Percentiles rank a stretch among this genome's conserved stretches.
Evolutionary conservation across 2,113 vertebrate genomes (phyloP).

Genomic region (Quiscalus mexicanus): DNA sequence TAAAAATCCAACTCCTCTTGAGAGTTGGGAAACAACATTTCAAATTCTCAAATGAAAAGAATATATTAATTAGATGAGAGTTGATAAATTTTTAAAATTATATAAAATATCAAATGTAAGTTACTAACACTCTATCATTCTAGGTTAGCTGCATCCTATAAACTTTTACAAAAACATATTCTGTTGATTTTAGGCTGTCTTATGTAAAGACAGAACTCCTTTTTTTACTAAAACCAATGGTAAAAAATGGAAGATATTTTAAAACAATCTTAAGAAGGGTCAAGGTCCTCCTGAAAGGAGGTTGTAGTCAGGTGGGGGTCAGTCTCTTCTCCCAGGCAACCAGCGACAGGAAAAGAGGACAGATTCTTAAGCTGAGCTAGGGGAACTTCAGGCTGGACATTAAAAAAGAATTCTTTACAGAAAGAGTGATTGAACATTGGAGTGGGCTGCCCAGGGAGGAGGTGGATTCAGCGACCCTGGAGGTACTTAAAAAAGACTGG

Average conservation of each 20-base stretch:
- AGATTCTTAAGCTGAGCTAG: background rate
- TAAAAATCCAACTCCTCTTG: background rate
- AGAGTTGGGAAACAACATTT: background rate
- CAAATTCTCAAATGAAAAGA: background rate
- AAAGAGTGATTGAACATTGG: background rate
- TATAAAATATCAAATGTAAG: background rate
- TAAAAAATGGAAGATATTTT: background rate
- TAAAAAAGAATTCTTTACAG: background rate
- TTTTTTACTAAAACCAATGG: background rate
- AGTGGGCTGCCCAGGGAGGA: background rate
- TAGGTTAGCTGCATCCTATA: background rate
- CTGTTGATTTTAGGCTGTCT: background rate
- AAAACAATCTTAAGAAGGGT: background rate
- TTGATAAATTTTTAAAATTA: background rate
- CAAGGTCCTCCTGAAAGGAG: background rate
- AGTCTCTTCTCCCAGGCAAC: background rate
- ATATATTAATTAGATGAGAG: background rate
- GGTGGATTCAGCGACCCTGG: fast-evolving
- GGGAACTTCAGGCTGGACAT: background rate
- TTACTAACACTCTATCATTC: background rate
- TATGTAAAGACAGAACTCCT: background rate
- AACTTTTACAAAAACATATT: fast-evolving
- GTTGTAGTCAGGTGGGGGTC: background rate
- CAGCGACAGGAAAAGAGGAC: too few relatives aligned
- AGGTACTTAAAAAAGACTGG: background rate